Percentiles rank a stretch among this genome's conserved stretches.
These are phyloP conservation scores for Drosophila mercatorum DNA, from an alignment of 2,888 invertebrate genomes.

Conservation along the genomic window DNA sequence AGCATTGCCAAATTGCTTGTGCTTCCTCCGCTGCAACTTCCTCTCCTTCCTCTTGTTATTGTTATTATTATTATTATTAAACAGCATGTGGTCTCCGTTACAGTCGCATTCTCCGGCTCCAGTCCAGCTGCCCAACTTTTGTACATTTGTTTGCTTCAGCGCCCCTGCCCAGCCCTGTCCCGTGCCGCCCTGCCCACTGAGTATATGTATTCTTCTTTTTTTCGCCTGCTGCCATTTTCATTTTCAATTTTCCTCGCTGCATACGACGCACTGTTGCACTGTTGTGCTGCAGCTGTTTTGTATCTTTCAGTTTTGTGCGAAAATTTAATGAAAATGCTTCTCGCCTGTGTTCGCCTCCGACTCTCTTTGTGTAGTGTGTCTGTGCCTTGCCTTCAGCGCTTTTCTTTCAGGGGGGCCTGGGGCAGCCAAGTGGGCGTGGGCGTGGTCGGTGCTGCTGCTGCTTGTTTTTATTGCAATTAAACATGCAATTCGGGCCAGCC, in stretches of 20 bases:
- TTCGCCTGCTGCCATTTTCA: slow-evolving; percentile 42
- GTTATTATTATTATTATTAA: slow-evolving; percentile 10
- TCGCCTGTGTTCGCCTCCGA: slow-evolving; percentile 32
- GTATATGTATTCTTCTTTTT: slow-evolving; percentile 10
- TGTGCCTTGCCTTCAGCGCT: slow-evolving; percentile 17
- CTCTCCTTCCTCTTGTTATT: background rate
- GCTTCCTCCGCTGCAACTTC: slow-evolving; percentile 1
- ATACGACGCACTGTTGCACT: slow-evolving; percentile 28
- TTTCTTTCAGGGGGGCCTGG: slow-evolving; percentile 11
- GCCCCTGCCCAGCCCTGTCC: background rate
- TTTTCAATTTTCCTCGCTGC: slow-evolving; percentile 45
- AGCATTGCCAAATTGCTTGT: slow-evolving; percentile 22
- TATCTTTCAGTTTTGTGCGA: slow-evolving; percentile 71
- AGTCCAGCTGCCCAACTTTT: slow-evolving; percentile 32
- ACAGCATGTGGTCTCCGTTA: slow-evolving; percentile 30
- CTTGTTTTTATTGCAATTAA: slow-evolving; percentile 75
- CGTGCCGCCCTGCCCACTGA: background rate
- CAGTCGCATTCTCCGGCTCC: slow-evolving; percentile 4
- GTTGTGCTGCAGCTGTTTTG: slow-evolving; percentile 65
- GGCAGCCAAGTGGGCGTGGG: slow-evolving; percentile 33
- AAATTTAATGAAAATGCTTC: slow-evolving; percentile 70
- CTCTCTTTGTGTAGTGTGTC: slow-evolving; percentile 26
- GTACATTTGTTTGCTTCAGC: slow-evolving; percentile 7
- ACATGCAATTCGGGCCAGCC: slow-evolving; percentile 74
- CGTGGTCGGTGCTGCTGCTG: slow-evolving; percentile 14